Conservation (phyloP, 2,797 vertebrate genomes). For the Lagorchestes hirsutus region DNA sequence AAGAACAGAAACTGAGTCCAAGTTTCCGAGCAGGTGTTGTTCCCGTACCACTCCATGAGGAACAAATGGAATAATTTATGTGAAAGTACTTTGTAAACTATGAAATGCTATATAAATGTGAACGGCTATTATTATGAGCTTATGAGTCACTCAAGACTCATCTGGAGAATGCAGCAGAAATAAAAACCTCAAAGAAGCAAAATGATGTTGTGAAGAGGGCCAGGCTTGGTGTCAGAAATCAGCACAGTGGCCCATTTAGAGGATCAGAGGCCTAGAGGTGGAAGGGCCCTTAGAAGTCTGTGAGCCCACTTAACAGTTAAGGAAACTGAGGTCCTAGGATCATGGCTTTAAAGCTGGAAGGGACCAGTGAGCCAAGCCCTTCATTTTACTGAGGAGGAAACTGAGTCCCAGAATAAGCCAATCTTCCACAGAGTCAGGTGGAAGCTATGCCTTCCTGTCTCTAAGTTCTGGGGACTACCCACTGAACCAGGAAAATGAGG, state of each 20-base stretch:
- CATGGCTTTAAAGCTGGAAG: not conserved
- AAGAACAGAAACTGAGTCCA: not conserved
- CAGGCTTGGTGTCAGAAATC: not conserved
- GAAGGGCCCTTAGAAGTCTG: not conserved
- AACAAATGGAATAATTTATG: not conserved
- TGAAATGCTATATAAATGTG: not conserved
- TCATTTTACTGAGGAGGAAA: not conserved
- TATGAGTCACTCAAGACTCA: conserved; percentile 4
- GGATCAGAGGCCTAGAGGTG: not conserved
- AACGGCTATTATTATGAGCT: not conserved
- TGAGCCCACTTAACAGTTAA: not conserved
- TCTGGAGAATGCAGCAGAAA: conserved; percentile 9
- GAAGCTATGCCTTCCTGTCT: not conserved
- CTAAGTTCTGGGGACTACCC: not conserved
- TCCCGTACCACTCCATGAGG: not conserved
- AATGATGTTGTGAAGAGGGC: not conserved
- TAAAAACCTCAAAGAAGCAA: not conserved
- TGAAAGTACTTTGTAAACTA: conserved; percentile 1
- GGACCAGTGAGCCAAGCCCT: not conserved
- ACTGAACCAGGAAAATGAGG: not conserved
- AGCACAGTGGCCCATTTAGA: not conserved
- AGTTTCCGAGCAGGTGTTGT: not conserved
- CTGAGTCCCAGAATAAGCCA: not conserved
- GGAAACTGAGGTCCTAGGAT: not conserved
- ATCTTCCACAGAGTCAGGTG: not conserved